phyloP scores from a whole-genome alignment of 92 coral and sea anemone species.

The Nematostella vectensis region DNA sequence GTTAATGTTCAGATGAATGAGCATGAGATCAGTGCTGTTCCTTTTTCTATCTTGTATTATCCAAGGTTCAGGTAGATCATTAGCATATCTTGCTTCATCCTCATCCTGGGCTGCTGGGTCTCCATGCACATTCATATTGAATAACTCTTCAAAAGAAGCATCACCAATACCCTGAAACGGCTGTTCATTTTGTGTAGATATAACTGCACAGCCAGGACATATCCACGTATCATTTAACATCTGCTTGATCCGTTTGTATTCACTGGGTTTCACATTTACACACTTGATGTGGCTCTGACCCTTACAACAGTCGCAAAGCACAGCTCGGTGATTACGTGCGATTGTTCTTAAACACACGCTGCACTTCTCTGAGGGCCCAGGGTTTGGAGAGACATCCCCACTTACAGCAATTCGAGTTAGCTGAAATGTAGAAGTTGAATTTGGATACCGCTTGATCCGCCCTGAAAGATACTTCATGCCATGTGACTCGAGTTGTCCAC shows the following conservation, averaged over 20 bases:
- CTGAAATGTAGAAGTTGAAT: no score
- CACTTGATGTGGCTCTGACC: slow-evolving; percentile 25
- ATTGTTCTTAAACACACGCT: slow-evolving; percentile 21
- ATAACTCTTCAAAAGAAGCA: no score
- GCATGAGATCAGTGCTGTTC: slow-evolving; percentile 20
- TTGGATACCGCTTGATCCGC: no score
- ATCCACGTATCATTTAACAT: slow-evolving; percentile 2
- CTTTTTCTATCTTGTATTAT: slow-evolving; percentile 15
- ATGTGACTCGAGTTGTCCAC: neutral
- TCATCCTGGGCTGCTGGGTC: no score
- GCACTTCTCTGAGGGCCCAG: slow-evolving; percentile 23
- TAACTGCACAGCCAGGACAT: neutral
- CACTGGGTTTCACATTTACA: slow-evolving; percentile 20
- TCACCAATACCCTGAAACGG: no score
- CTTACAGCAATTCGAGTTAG: slow-evolving; percentile 20
- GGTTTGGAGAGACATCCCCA: slow-evolving; percentile 26
- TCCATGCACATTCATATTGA: no score
- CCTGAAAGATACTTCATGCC: slow-evolving; percentile 4
- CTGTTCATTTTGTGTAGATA: no score
- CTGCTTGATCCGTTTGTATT: slow-evolving; percentile 15
- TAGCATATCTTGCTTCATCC: slow-evolving; percentile 20
- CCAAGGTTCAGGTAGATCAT: slow-evolving; percentile 21
- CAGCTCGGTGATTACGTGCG: slow-evolving; percentile 29
- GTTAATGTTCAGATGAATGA: slow-evolving; percentile 15
- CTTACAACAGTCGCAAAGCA: slow-evolving; percentile 20